phyloP scores from a whole-genome alignment of 2,113 vertebrate genomes.

The Tachycineta bicolor region DNA sequence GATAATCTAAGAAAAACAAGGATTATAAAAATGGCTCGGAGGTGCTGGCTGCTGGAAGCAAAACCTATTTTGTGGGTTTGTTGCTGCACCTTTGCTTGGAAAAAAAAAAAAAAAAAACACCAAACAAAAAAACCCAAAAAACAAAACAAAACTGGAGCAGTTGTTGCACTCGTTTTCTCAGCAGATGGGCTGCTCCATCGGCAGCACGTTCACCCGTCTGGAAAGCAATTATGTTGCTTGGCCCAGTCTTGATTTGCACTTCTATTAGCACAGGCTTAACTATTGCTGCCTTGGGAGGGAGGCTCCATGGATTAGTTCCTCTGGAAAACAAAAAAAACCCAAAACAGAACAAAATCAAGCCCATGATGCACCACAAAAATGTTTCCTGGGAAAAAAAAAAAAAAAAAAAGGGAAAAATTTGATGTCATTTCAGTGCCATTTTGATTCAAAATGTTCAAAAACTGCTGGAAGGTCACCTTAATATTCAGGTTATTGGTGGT shows the following conservation, averaged over 20 bases:
- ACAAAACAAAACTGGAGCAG: not conserved
- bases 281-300: not conserved
- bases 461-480: not conserved
- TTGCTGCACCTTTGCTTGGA: constrained; percentile 22
- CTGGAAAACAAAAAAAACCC: not conserved
- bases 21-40: constrained; percentile 25
- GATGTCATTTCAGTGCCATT: not conserved
- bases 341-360: not conserved
- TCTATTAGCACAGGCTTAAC: not conserved
- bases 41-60: constrained; percentile 14
- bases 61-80: constrained; percentile 26
- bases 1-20: constrained; percentile 48
- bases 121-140: too few species aligned
- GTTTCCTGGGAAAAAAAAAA: not conserved
- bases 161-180: constrained; percentile 9
- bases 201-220: not conserved
- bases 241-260: constrained; percentile 17
- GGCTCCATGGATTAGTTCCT: not conserved
- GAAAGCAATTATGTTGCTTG: not conserved
- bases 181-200: constrained; percentile 2
- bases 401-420: not conserved
- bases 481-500: not conserved
- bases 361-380: not conserved
- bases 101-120: not conserved
- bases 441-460: not conserved